Evolutionary conservation across 2,888 invertebrate genomes (phyloP).

Genomic region (Agrochola macilenta): DNA sequence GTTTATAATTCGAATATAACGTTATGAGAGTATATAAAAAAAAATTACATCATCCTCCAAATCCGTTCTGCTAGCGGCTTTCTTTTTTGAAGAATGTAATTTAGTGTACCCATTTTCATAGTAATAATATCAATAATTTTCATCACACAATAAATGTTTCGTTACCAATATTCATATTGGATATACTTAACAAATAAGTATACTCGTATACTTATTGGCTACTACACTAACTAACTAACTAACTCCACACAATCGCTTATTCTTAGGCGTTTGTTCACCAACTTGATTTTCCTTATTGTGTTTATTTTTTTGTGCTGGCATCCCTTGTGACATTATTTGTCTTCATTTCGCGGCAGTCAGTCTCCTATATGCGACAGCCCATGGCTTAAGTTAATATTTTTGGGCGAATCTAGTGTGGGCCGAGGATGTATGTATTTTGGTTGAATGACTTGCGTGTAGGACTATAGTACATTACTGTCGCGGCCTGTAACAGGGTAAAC

Average conservation of each 20-base stretch:
- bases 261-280: constrained; percentile 37
- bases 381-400: constrained; percentile 3
- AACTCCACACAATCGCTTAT: constrained; percentile 27
- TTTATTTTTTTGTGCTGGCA: constrained; percentile 20
- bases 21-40: too few species aligned
- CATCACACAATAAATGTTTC: neutral
- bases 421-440: neutral
- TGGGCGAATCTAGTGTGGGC: constrained; percentile 4
- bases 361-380: constrained; percentile 3
- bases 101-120: neutral
- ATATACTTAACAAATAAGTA: constrained; percentile 2
- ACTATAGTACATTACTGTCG: too few species aligned
- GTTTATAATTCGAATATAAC: too few species aligned
- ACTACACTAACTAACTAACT: too few species aligned
- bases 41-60: too few species aligned
- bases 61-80: neutral
- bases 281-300: constrained; percentile 32
- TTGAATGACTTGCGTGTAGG: neutral
- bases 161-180: neutral
- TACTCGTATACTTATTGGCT: constrained; percentile 7
- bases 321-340: constrained; percentile 36
- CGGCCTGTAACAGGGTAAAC: too few species aligned
- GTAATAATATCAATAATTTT: neutral
- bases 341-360: constrained; percentile 19
- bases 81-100: neutral